Conservation (phyloP, 2,888 invertebrate species). For the Apotomis capreana region DNA sequence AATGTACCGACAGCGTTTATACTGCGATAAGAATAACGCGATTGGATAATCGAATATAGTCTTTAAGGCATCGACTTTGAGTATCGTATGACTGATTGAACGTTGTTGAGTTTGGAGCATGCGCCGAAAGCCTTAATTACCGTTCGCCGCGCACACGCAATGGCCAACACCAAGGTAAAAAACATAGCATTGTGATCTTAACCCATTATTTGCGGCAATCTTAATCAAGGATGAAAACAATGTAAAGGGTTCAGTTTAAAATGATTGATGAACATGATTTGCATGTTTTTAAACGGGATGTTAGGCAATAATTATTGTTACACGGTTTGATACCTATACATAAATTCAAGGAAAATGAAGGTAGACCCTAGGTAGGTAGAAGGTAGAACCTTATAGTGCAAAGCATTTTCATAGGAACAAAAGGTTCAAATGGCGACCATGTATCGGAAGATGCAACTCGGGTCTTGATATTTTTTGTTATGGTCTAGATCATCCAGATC, state of each 20-base stretch:
- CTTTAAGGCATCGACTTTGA: slow-evolving; percentile 2
- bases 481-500: no score
- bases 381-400: no score
- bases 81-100: slow-evolving; percentile 45
- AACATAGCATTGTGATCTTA: slow-evolving; percentile 64
- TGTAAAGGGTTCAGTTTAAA: slow-evolving; percentile 19
- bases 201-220: slow-evolving; percentile 52
- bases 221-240: slow-evolving; percentile 28
- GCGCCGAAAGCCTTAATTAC: slow-evolving; percentile 60
- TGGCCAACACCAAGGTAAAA: slow-evolving; percentile 57
- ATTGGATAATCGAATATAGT: slow-evolving; percentile 2
- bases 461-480: no score
- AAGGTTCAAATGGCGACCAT: no score
- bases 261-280: slow-evolving; percentile 13
- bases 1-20: slow-evolving; percentile 12
- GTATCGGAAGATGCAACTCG: no score
- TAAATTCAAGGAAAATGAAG: no score
- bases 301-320: background rate
- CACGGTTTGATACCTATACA: no score
- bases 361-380: no score
- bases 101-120: slow-evolving; percentile 45
- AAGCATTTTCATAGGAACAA: no score
- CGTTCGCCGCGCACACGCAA: slow-evolving; percentile 62
- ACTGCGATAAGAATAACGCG: background rate
- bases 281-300: background rate